Conservation (phyloP, 1,140 invertebrate genomes). For the Euwallacea fornicatus region DNA sequence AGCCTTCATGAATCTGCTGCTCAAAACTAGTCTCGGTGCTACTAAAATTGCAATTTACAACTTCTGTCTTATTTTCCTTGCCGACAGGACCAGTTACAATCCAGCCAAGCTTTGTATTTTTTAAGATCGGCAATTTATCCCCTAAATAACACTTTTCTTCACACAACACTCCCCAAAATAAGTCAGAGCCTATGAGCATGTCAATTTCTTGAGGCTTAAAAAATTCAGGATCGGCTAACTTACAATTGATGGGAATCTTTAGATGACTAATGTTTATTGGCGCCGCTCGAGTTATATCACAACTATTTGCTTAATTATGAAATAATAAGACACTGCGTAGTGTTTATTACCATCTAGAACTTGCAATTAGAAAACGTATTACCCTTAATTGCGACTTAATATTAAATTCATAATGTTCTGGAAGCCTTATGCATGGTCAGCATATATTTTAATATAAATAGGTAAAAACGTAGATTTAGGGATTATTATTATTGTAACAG, state of each 20-base stretch:
- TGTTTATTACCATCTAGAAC: no score
- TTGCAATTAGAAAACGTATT: no score
- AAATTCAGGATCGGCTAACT: slow-evolving; percentile 5
- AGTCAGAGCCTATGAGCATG: not conserved
- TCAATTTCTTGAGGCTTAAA: not conserved
- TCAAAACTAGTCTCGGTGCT: not conserved
- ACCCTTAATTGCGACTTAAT: no score
- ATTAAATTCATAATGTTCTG: no score
- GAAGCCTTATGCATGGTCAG: no score
- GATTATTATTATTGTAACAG: no score
- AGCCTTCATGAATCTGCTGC: not conserved
- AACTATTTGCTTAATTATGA: no score
- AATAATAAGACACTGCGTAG: no score
- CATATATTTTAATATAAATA: no score
- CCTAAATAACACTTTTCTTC: not conserved
- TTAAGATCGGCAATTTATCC: not conserved
- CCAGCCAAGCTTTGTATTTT: slow-evolving; percentile 8
- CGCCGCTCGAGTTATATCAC: no score
- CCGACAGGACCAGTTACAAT: slow-evolving; percentile 3
- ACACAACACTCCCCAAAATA: slow-evolving; percentile 7
- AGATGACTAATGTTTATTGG: not conserved
- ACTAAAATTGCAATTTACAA: not conserved
- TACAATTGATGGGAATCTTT: not conserved
- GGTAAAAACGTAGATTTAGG: no score
- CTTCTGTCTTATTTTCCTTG: no score